Evolutionary conservation across 2,888 invertebrate genomes (phyloP).

Genomic region (Andricus curvator): DNA sequence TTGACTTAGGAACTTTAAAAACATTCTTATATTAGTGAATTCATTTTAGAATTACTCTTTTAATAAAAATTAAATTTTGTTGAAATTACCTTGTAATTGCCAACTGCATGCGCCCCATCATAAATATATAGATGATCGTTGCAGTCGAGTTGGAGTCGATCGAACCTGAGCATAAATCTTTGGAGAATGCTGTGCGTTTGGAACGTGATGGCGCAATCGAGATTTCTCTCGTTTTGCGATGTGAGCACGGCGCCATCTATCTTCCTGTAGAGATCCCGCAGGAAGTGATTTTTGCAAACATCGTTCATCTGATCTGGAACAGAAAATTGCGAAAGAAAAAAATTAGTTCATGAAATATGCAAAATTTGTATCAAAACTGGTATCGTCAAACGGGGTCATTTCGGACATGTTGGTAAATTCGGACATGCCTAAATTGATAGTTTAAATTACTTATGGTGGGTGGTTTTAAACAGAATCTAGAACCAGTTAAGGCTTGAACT

Average conservation of each 20-base stretch:
- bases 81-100: slow-evolving; percentile 88
- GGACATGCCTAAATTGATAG: no score
- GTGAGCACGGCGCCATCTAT: slow-evolving; percentile 94
- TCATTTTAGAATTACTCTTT: no score
- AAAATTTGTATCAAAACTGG: no score
- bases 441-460: no score
- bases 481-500: no score
- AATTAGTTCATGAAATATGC: not conserved
- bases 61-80: not conserved
- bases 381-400: no score
- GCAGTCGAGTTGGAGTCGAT: slow-evolving; percentile 94
- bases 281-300: slow-evolving; percentile 93
- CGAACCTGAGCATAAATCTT: slow-evolving; percentile 96
- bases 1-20: no score
- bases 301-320: slow-evolving; percentile 92
- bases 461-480: no score
- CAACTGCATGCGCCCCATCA: slow-evolving; percentile 94
- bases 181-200: slow-evolving; percentile 96
- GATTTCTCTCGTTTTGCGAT: slow-evolving; percentile 93
- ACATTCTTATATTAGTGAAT: no score
- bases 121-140: slow-evolving; percentile 96
- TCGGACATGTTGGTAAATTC: no score
- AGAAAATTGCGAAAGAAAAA: slow-evolving; percentile 58
- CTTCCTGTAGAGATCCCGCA: slow-evolving; percentile 93
- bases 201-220: slow-evolving; percentile 95